phyloP scores from a whole-genome alignment of 2,797 vertebrate genomes.

The Gadopsis bispinosus region DNA sequence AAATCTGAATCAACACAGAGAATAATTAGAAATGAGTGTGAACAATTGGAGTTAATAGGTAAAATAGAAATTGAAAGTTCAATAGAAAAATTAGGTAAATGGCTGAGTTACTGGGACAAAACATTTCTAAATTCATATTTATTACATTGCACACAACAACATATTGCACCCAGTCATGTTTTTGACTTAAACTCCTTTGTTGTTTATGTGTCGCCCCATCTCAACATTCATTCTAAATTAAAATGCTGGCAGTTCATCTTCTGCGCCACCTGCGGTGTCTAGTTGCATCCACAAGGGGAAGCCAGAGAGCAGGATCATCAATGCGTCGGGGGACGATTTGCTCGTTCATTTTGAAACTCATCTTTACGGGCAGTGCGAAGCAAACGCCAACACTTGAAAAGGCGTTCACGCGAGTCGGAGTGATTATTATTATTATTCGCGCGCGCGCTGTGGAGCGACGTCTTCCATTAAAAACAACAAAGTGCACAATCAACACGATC shows the following conservation, averaged over 20 bases:
- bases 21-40: no score
- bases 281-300: conserved; percentile 15
- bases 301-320: neutral
- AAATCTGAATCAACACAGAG: no score
- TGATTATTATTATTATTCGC: no score
- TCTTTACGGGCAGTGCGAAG: no score
- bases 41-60: neutral
- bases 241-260: neutral
- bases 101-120: neutral
- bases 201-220: neutral
- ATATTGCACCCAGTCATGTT: neutral
- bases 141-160: no score
- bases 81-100: no score
- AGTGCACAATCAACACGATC: no score
- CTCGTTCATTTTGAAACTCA: neutral
- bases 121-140: neutral
- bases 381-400: neutral
- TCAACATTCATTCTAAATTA: neutral
- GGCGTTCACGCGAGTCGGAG: no score
- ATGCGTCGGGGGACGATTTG: neutral
- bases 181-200: neutral
- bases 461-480: no score
- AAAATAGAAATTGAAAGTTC: neutral
- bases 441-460: no score
- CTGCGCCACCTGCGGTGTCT: neutral